Percentiles rank a stretch among this genome's conserved stretches.
These are phyloP conservation scores for Scrobipalpa costella DNA, from an alignment of 2,888 invertebrate species.

Conservation along the genomic window DNA sequence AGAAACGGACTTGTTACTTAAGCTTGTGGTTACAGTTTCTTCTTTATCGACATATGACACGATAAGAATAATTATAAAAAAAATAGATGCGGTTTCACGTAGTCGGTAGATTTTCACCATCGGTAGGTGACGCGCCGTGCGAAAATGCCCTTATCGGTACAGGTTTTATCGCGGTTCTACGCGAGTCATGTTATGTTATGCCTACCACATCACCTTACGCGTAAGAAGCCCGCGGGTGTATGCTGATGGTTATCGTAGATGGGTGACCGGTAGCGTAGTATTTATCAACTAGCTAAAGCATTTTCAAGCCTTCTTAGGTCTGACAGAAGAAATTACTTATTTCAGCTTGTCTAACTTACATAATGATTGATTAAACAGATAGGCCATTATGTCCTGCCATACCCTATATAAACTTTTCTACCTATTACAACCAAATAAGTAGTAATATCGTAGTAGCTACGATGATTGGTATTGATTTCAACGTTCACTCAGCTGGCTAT, in stretches of 20 bases:
- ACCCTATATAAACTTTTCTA: too few species aligned
- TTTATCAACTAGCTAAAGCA: neutral
- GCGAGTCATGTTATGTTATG: neutral
- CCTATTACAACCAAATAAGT: too few species aligned
- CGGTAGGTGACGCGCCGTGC: neutral
- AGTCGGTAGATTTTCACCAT: slow-evolving; percentile 1
- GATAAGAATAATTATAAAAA: neutral
- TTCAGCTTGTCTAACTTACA: too few species aligned
- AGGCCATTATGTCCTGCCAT: too few species aligned
- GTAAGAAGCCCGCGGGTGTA: neutral
- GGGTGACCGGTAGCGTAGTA: neutral
- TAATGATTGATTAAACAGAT: too few species aligned
- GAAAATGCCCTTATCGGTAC: neutral
- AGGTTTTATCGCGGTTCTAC: neutral
- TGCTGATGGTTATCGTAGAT: neutral
- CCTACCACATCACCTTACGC: neutral
- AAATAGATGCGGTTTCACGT: neutral
- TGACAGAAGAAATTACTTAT: too few species aligned
- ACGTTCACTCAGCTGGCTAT: too few species aligned
- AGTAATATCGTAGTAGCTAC: too few species aligned
- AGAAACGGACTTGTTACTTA: too few species aligned
- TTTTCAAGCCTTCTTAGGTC: neutral
- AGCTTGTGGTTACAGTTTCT: too few species aligned
- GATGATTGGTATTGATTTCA: too few species aligned
- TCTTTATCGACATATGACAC: too few species aligned